A percentile compares a stretch with the other conserved stretches of the same genome.
Evolutionary conservation across 2,113 vertebrate species (phyloP).

Genomic region (Paralichthys olivaceus): DNA sequence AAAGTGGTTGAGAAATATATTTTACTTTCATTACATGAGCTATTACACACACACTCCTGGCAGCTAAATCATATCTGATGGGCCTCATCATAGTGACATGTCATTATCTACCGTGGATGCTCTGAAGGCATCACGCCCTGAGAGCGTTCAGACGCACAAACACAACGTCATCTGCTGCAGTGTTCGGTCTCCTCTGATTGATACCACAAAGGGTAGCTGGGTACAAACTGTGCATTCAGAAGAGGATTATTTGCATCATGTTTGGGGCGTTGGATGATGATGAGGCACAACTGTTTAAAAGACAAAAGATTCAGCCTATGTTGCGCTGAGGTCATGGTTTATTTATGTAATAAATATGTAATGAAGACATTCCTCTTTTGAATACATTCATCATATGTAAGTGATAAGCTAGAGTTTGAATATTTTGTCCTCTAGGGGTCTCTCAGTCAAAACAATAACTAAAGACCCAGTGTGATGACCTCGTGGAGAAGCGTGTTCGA

Average conservation of each 20-base stretch:
- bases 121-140: constrained; percentile 42
- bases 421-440: neutral
- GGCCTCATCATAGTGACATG: constrained; percentile 42
- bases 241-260: too few relatives aligned
- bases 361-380: neutral
- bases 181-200: neutral
- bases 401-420: constrained; percentile 5
- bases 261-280: too few relatives aligned
- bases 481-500: too few relatives aligned
- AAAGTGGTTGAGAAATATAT: constrained; percentile 31
- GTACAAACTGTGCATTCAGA: too few relatives aligned
- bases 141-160: constrained; percentile 46
- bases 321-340: too few relatives aligned
- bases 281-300: too few relatives aligned
- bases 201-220: too few relatives aligned
- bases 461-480: too few relatives aligned
- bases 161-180: constrained; percentile 38
- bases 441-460: too few relatives aligned
- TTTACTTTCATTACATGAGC: constrained; percentile 58
- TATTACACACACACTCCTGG: constrained; percentile 25
- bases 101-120: constrained; percentile 58
- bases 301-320: too few relatives aligned
- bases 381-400: neutral
- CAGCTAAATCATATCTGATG: constrained; percentile 42
- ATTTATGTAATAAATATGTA: too few relatives aligned